Evolutionary conservation across 2,797 vertebrate genomes (phyloP), one percentile per base, ranked within the genome.

Genomic region (Rachycentron canadum): DNA sequence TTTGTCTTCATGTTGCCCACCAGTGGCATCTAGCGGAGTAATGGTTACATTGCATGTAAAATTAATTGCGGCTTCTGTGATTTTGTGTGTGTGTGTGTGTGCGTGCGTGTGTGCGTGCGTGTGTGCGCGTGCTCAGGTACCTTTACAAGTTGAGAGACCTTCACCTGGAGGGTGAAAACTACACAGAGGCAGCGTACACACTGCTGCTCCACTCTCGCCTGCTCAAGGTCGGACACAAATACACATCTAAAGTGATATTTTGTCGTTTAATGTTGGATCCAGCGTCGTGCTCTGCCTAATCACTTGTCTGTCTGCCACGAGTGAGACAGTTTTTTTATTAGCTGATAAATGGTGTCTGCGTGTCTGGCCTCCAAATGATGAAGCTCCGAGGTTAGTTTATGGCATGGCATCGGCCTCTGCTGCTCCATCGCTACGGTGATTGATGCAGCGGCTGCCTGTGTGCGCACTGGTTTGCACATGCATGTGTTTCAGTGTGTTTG

Each of bases 111-210:
- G 14, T 52, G 6, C 62, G n/a, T 64, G 57, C 57, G 43, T 65
- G 25, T 71, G 1, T 52, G 7, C 28, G 52, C 76, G 7, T 74
- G 3, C 55, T 66, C 60, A 99, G 98, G 85, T 99, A 99, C 82
- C 95, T 99, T 56, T 99, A 99, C 91, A 99, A 99, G 82, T 88
- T 99, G 79, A 93, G 97, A 7, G 98, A 99, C 90, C 97, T 99
- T 93, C 98, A 99, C 91, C 91, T 99, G 92, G 97, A 99, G 74
- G 96, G 96, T 64, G 98, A 98, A 84, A 99, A 99, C 91, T 99
- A 96, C 95, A 99, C 98, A 0, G 98, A 99, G 88, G 98, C 98
- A 0, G 97, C 98, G 0, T 99, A 99, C 65, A 98, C 97, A 0
- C 95, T 99, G 65, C 95, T 98, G 21, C 96, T 99, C 34, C 98